These are phyloP conservation scores for Illadopsis cleaveri DNA, from an alignment of 2,113 vertebrate genomes.

Conservation along the genomic window DNA sequence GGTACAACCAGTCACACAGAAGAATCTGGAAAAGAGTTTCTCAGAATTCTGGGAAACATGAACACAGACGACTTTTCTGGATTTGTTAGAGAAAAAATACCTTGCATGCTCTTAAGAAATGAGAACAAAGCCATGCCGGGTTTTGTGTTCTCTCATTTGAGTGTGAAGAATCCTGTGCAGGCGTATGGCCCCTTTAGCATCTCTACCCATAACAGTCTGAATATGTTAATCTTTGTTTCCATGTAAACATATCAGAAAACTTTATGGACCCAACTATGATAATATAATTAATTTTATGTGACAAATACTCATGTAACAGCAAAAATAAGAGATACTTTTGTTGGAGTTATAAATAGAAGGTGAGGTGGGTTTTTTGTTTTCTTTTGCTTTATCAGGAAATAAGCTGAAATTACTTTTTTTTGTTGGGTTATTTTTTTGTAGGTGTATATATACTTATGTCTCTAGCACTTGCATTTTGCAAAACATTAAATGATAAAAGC, in stretches of 20 bases:
- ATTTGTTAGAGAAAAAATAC: neutral
- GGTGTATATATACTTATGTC: neutral
- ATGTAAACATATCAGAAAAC: neutral
- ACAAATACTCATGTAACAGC: neutral
- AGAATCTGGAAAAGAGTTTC: neutral
- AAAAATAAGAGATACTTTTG: neutral
- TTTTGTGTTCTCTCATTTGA: neutral
- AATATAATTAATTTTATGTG: neutral
- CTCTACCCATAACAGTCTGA: neutral
- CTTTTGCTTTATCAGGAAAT: neutral
- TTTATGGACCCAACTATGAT: neutral
- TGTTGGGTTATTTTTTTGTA: neutral
- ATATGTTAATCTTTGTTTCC: neutral
- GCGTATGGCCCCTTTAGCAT: fast-evolving
- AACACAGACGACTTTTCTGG: neutral
- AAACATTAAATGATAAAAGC: neutral
- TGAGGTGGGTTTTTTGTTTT: fast-evolving
- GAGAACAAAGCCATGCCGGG: fast-evolving
- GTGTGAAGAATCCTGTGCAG: neutral
- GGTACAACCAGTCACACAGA: neutral
- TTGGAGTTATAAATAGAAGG: neutral
- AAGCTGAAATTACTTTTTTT: neutral
- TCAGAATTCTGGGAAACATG: neutral
- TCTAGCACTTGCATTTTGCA: neutral
- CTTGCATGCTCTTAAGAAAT: neutral